These are phyloP conservation scores for Hypena proboscidalis DNA, from an alignment of 2,888 invertebrate species.

Conservation along the genomic window DNA sequence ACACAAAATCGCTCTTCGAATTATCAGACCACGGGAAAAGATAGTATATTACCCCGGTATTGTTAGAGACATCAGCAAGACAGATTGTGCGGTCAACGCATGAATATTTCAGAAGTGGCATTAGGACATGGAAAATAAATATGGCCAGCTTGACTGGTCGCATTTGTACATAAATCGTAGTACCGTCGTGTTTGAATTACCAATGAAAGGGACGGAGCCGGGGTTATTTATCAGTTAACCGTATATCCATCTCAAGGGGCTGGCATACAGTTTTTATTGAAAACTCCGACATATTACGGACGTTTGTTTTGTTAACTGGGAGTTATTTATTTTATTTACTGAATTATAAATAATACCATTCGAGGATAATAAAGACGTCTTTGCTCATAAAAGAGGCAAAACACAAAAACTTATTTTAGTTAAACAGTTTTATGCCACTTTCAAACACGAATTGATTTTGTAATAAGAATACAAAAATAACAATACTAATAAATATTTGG, in stretches of 20 bases:
- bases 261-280: slow-evolving; percentile 65
- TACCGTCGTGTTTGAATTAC: slow-evolving; percentile 71
- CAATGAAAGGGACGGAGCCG: slow-evolving; percentile 54
- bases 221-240: slow-evolving; percentile 73
- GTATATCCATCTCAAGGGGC: slow-evolving; percentile 61
- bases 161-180: slow-evolving; percentile 81
- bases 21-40: slow-evolving; percentile 42
- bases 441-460: too few relatives aligned
- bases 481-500: too few relatives aligned
- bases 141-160: slow-evolving; percentile 76
- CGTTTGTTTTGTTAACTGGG: too few relatives aligned
- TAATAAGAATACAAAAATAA: too few relatives aligned
- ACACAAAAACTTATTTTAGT: too few relatives aligned
- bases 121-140: slow-evolving; percentile 82
- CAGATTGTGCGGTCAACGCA: slow-evolving; percentile 75
- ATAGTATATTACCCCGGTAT: slow-evolving; percentile 68
- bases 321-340: too few relatives aligned
- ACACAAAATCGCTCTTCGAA: slow-evolving; percentile 7
- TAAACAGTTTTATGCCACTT: too few relatives aligned
- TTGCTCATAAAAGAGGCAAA: too few relatives aligned
- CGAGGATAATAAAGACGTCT: not conserved
- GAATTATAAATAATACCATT: too few relatives aligned
- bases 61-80: slow-evolving; percentile 73
- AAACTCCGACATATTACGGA: slow-evolving; percentile 45
- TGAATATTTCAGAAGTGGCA: slow-evolving; percentile 82